Conservation (phyloP, 1,140 invertebrate genomes). For the Penaeus indicus region DNA sequence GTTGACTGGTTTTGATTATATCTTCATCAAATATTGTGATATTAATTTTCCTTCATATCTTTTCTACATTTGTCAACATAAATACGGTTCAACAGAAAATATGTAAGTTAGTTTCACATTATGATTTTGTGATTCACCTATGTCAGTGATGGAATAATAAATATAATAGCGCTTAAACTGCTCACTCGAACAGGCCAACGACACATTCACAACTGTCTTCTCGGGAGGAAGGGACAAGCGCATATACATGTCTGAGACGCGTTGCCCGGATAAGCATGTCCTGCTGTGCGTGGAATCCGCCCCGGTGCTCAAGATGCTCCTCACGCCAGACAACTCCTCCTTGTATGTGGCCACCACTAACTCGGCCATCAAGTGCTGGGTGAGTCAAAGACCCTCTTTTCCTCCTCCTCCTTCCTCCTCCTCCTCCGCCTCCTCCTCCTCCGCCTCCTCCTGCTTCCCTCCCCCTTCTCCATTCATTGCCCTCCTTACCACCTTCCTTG, state of each 20-base stretch:
- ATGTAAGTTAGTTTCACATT: not conserved
- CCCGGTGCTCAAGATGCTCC: conserved; percentile 92
- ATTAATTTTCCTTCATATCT: too few species aligned
- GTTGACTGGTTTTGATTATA: too few species aligned
- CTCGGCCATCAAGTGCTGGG: conserved; percentile 84
- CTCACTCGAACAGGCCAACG: conserved; percentile 79
- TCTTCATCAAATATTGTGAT: too few species aligned
- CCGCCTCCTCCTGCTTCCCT: too few species aligned
- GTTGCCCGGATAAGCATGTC: conserved; percentile 85
- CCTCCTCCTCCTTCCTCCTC: too few species aligned
- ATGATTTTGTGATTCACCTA: not conserved
- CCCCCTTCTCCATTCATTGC: too few species aligned
- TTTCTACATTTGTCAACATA: too few species aligned
- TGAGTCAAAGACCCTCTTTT: conserved; percentile 67
- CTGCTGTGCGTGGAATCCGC: conserved; percentile 95
- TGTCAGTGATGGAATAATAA: too few species aligned
- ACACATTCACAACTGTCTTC: conserved; percentile 92
- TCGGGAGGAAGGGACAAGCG: conserved; percentile 95
- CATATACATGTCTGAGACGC: conserved; percentile 93
- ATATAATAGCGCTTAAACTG: not conserved
- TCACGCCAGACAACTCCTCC: conserved; percentile 88
- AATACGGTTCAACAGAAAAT: not conserved
- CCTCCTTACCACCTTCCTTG: too few species aligned
- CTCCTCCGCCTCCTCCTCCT: too few species aligned
- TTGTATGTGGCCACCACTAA: conserved; percentile 96